These are phyloP conservation scores for Indri indri DNA, from an alignment of 2,113 vertebrate species.

Conservation along the genomic window DNA sequence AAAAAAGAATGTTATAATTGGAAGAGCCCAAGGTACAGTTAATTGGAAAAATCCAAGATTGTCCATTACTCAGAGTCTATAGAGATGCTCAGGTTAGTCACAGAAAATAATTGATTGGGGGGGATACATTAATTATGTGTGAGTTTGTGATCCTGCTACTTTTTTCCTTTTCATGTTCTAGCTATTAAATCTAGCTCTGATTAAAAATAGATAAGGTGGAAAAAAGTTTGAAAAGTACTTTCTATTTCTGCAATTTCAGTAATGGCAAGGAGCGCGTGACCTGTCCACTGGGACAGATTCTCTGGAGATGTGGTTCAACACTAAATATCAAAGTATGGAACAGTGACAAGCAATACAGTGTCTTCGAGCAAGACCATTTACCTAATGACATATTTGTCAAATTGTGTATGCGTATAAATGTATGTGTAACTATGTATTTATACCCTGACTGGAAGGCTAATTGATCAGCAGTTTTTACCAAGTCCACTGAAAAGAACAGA, in stretches of 20 bases:
- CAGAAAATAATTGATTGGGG: background rate
- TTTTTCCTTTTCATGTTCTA: slow-evolving; percentile 5
- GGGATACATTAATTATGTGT: background rate
- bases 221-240: background rate
- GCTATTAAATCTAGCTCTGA: slow-evolving; percentile 35
- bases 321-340: background rate
- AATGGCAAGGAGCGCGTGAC: background rate
- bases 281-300: slow-evolving; percentile 6
- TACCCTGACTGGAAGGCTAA: slow-evolving; percentile 35
- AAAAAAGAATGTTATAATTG: background rate
- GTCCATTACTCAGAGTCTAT: background rate
- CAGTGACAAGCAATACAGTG: background rate
- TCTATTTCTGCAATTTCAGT: slow-evolving; percentile 43
- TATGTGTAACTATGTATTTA: background rate
- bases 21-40: background rate
- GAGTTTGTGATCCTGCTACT: background rate
- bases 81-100: background rate
- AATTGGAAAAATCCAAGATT: background rate
- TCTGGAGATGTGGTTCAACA: background rate
- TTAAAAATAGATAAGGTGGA: slow-evolving; percentile 40
- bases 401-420: background rate
- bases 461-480: slow-evolving; percentile 69
- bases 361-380: slow-evolving; percentile 29
- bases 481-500: background rate
- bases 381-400: background rate